A percentile compares a stretch with the other conserved stretches of the same genome.
Evolutionary conservation across 2,113 vertebrate species (phyloP).

Genomic region (Atlantisia rogersi): DNA sequence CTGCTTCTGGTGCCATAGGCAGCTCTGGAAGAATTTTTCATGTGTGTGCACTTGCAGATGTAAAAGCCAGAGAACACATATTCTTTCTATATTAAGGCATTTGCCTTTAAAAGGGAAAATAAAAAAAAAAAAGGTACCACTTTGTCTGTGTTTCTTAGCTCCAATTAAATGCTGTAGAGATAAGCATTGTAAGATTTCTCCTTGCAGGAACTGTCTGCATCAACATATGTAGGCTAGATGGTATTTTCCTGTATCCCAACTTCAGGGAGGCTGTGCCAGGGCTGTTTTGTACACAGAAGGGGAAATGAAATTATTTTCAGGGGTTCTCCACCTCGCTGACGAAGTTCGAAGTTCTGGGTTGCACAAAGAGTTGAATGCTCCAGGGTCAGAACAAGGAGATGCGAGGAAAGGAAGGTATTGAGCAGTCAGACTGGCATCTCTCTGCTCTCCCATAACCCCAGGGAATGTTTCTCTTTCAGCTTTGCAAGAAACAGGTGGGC

Average conservation of each 20-base stretch:
- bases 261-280: neutral
- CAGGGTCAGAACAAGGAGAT: neutral
- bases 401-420: neutral
- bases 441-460: neutral
- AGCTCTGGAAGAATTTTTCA: neutral
- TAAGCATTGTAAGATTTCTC: neutral
- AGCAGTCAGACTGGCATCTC: neutral
- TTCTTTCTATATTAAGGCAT: neutral
- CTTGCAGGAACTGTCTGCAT: neutral
- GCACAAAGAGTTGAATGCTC: neutral
- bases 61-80: neutral
- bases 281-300: neutral
- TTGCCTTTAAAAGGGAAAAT: neutral
- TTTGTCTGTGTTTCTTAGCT: neutral
- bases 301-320: neutral
- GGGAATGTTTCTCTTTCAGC: neutral
- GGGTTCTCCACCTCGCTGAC: neutral
- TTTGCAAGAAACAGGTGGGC: constrained; percentile 21
- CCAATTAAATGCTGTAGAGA: neutral
- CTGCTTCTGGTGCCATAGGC: neutral
- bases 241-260: neutral
- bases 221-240: neutral
- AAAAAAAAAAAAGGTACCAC: fast-evolving
- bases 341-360: neutral
- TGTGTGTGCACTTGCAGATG: neutral